Conservation (phyloP, 2,797 vertebrate species). For the Sebastes jordani region DNA sequence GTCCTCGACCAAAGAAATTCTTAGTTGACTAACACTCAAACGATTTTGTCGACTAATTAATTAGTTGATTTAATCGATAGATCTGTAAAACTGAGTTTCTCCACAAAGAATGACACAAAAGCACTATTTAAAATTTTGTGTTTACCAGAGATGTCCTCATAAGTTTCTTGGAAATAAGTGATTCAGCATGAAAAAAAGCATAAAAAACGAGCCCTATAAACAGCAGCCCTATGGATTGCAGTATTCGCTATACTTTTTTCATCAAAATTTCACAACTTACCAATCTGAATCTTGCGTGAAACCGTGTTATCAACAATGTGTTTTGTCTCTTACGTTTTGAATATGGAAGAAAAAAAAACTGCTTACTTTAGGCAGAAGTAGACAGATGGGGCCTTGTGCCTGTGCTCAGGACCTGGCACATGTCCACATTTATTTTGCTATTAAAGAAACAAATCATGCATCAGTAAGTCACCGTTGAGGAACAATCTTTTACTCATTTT, state of each 20-base stretch:
- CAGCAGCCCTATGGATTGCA: no score
- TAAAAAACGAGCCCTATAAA: no score
- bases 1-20: no score
- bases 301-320: rapidly evolving
- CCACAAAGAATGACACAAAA: no score
- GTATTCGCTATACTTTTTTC: neutral
- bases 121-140: no score
- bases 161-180: no score
- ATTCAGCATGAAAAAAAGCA: no score
- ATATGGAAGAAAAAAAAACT: neutral
- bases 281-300: neutral
- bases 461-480: neutral
- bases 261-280: neutral
- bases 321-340: neutral
- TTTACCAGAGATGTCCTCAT: no score
- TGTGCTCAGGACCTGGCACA: neutral
- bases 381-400: neutral
- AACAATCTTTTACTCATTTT: constrained; percentile 2
- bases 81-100: no score
- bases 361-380: neutral
- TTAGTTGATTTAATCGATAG: no score
- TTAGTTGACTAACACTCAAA: no score
- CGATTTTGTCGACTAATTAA: no score
- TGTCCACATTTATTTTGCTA: neutral
- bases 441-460: neutral